These are phyloP conservation scores for Hiodon alosoides DNA, from an alignment of 2,113 vertebrate species.

Conservation along the genomic window DNA sequence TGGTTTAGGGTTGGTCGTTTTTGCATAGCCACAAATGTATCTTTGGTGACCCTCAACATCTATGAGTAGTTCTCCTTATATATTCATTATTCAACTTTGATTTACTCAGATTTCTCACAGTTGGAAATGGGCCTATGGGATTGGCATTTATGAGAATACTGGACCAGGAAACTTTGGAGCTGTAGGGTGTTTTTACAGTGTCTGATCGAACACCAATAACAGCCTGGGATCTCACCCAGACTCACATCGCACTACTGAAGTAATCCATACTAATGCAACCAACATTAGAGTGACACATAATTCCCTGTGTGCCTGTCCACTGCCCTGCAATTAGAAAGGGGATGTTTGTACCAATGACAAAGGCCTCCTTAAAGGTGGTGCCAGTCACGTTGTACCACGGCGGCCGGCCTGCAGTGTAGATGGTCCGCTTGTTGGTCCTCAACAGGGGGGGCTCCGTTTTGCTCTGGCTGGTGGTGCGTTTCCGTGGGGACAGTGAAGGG, in stretches of 20 bases:
- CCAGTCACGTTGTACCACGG: conserved; percentile 86
- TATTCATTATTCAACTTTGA: conserved; percentile 18
- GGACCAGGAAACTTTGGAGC: conserved; percentile 46
- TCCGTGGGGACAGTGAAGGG: conserved; percentile 64
- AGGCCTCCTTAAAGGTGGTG: conserved; percentile 82
- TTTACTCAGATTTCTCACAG: conserved; percentile 22
- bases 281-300: too few species aligned
- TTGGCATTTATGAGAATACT: conserved; percentile 33
- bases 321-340: not conserved
- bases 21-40: too few species aligned
- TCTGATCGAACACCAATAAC: conserved; percentile 45
- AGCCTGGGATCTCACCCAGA: conserved; percentile 14
- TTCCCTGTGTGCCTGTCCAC: too few species aligned
- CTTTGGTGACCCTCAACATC: too few species aligned
- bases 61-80: too few species aligned
- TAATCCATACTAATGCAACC: too few species aligned
- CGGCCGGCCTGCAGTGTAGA: conserved; percentile 80
- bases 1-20: too few species aligned
- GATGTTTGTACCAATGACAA: conserved; percentile 71
- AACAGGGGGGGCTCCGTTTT: conserved; percentile 75
- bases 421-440: conserved; percentile 77
- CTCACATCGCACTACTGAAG: too few species aligned
- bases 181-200: conserved; percentile 35
- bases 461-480: conserved; percentile 69
- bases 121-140: not conserved